Conservation (phyloP, 1,140 invertebrate genomes). For the Heliconius himera region DNA sequence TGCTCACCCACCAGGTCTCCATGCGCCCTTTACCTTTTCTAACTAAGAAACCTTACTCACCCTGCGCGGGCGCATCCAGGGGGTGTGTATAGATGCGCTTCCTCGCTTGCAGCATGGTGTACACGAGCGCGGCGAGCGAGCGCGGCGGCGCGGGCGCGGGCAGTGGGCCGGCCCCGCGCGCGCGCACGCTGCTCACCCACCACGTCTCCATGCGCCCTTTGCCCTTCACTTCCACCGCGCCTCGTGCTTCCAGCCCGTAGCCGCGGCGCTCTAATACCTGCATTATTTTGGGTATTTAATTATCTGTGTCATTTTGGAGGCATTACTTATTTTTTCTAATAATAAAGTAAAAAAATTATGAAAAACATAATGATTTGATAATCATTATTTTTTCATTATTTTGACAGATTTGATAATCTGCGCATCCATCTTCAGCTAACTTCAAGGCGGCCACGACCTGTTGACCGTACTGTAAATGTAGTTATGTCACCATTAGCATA, state of each 20-base stretch:
- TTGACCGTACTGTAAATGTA: no score
- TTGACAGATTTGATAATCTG: no score
- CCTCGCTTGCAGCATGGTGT: conserved; percentile 91
- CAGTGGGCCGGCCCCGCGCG: conserved; percentile 84
- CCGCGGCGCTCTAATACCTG: conserved; percentile 87
- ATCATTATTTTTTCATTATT: no score
- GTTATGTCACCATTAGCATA: no score
- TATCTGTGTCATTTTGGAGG: background rate
- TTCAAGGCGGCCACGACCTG: no score
- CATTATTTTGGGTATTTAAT: background rate
- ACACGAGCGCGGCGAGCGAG: conserved; percentile 92
- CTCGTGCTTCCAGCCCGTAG: conserved; percentile 89
- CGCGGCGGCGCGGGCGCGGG: conserved; percentile 89
- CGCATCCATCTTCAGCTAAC: no score
- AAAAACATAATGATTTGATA: no score
- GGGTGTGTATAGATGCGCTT: conserved; percentile 81
- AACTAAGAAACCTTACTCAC: background rate
- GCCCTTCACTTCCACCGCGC: conserved; percentile 94
- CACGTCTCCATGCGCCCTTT: conserved; percentile 98
- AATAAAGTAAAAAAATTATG: no score
- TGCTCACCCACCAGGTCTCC: conserved; percentile 94
- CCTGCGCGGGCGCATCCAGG: conserved; percentile 48
- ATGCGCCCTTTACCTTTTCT: conserved; percentile 96
- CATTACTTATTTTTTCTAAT: no score
- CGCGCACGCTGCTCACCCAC: conserved; percentile 86